Evolutionary conservation across 64 coral and sea anemone species (phyloP).

Genomic region (Montipora capricornis): DNA sequence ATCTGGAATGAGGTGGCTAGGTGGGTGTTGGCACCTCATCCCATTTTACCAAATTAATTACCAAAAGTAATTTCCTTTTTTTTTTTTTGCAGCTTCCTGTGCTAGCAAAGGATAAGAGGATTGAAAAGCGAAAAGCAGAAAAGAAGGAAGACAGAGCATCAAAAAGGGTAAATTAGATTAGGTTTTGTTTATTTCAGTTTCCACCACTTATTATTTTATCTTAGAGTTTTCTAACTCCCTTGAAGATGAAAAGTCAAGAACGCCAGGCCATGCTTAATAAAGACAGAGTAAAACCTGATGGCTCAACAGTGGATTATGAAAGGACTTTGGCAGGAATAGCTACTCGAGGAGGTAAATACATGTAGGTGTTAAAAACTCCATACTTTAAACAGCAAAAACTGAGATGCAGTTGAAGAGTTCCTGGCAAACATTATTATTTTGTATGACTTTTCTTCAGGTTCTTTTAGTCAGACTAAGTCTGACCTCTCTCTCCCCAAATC

Average conservation of each 20-base stretch:
- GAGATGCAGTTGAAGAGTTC: too few species aligned
- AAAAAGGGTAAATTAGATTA: conserved; percentile 70
- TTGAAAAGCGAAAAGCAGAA: conserved; percentile 68
- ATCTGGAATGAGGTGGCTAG: background rate
- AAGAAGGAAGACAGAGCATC: conserved; percentile 71
- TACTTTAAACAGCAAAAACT: too few species aligned
- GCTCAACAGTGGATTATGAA: conserved; percentile 72
- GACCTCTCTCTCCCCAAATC: too few species aligned
- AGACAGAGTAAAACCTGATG: conserved; percentile 74
- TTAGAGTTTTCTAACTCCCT: background rate
- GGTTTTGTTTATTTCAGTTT: background rate
- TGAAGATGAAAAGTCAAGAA: conserved; percentile 68
- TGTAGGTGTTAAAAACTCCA: too few species aligned
- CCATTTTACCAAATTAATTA: background rate
- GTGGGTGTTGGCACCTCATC: background rate
- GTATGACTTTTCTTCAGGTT: too few species aligned
- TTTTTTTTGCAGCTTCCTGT: conserved; percentile 79
- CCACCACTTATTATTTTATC: background rate
- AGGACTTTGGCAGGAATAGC: conserved; percentile 81
- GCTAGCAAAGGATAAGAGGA: conserved; percentile 86
- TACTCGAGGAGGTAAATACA: conserved; percentile 72
- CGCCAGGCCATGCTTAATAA: conserved; percentile 79
- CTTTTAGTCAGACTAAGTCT: too few species aligned
- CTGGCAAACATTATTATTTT: too few species aligned
- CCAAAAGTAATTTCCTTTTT: background rate